Evolutionary conservation across 2,888 invertebrate genomes (phyloP), one percentile per base, ranked within the genome.

Genomic region (Camptogramma bilineatum): DNA sequence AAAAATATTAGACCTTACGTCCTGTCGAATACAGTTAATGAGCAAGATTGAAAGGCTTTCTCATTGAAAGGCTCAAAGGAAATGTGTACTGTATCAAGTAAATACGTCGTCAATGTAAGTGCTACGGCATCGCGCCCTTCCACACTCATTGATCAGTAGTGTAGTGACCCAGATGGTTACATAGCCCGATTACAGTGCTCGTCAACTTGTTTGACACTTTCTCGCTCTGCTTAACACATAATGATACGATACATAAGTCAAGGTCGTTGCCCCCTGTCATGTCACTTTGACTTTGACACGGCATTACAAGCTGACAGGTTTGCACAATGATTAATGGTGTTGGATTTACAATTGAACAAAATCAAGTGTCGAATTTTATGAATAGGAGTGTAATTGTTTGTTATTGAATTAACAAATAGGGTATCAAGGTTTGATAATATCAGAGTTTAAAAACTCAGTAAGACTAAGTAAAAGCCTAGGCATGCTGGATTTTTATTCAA

Each of bases 241-340:
- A 50, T 48, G 16, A 58, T 31, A 19, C 47, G 52, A 60, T 39
- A 52, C 46, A 67, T 63, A 59, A 62, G 68, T 68, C 66, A 69
- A 69, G 71, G 69, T 21, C 58, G 47, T 52, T 55, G 61, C 62
- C 62, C n/a, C 68, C 52, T 62, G 16, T 53, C 62, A 59, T 65
- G 65, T 58, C 68, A 66, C 55, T 62, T 60, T 68, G 70, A 66
- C 52, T 62, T 62, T 70, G 70, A 70, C 67, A 68, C 44, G n/a
- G 24, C 66, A 61, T 69, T 62, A 66, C 50, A 55, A 24, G 63
- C 58, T 69, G 65, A 67, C 68, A 64, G 61, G 42, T 10, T 60
- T 56, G 16, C 31, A 60, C 52, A 64, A 52, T 60, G 53, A 61
- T 31, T 47, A 51, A 24, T 7, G 46, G 19, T 39, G 28, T 18